phyloP scores from a whole-genome alignment of 2,797 vertebrate genomes.

The Limosa lapponica region DNA sequence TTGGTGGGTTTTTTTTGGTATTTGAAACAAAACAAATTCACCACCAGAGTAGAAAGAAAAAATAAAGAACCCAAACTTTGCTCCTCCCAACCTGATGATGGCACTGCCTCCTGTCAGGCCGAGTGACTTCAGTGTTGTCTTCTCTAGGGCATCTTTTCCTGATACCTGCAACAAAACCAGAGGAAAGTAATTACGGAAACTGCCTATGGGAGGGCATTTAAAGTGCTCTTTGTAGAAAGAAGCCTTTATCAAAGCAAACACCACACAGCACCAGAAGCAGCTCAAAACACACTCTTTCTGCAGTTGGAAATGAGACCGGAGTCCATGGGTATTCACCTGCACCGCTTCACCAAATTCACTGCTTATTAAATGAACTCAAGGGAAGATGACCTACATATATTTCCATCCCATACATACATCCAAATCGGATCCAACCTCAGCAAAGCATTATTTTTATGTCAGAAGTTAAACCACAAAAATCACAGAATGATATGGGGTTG shows the following conservation, averaged over 20 bases:
- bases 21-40: constrained; percentile 38
- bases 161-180: constrained; percentile 78
- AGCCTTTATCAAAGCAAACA: not conserved
- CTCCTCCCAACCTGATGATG: constrained; percentile 86
- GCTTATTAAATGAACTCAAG: not conserved
- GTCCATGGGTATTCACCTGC: not conserved
- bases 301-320: not conserved
- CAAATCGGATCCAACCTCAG: not conserved
- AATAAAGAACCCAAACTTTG: not conserved
- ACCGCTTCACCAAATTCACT: not conserved
- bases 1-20: not conserved
- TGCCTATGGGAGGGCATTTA: not conserved
- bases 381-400: not conserved
- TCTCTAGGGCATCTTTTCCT: constrained; percentile 86
- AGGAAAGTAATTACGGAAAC: not conserved
- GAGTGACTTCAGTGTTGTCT: constrained; percentile 87
- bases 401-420: not conserved
- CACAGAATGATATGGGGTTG: too few relatives aligned
- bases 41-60: not conserved
- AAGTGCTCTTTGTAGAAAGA: not conserved
- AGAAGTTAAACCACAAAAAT: not conserved
- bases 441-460: not conserved
- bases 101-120: constrained; percentile 93
- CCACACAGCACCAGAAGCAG: not conserved
- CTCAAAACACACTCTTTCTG: not conserved